Evolutionary conservation across 1,140 invertebrate species (phyloP).

Genomic region (Pachypsylla venusta): DNA sequence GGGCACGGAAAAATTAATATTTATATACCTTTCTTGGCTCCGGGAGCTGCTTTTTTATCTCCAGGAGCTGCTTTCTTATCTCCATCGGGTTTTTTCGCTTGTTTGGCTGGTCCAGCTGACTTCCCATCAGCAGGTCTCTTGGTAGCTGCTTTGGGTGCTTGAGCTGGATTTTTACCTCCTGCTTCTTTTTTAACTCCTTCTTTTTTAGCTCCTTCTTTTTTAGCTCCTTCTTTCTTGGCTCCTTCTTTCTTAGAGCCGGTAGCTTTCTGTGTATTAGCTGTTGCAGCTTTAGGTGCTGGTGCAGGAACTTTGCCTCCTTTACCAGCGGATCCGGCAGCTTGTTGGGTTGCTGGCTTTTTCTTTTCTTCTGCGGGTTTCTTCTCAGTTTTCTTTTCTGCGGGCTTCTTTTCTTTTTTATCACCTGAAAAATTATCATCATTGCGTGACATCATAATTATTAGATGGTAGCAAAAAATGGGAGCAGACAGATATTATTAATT

Average conservation of each 20-base stretch:
- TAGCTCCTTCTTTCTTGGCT: background rate
- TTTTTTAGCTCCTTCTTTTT: constrained; percentile 6
- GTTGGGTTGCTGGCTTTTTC: constrained; percentile 29
- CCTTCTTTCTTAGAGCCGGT: constrained; percentile 11
- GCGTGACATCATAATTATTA: too few species aligned
- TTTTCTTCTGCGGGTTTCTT: constrained; percentile 30
- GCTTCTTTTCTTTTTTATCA: constrained; percentile 29
- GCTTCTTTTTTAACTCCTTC: background rate
- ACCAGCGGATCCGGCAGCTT: constrained; percentile 2
- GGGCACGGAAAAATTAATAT: background rate
- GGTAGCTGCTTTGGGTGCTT: constrained; percentile 14
- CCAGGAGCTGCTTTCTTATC: constrained; percentile 19
- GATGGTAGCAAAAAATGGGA: too few species aligned
- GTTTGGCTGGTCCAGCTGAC: constrained; percentile 29
- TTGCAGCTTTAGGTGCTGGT: constrained; percentile 26
- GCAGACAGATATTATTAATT: too few species aligned
- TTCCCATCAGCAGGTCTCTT: constrained; percentile 29
- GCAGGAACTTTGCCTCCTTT: constrained; percentile 15
- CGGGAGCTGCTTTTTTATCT: constrained; percentile 33
- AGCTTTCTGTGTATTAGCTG: constrained; percentile 25
- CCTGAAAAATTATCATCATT: too few species aligned
- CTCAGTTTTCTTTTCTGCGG: constrained; percentile 24
- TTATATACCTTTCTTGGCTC: constrained; percentile 31
- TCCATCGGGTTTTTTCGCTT: constrained; percentile 24
- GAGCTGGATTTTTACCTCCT: constrained; percentile 9